Evolutionary conservation across 1,140 invertebrate genomes (phyloP).

Genomic region (Drosophila ohnishii): DNA sequence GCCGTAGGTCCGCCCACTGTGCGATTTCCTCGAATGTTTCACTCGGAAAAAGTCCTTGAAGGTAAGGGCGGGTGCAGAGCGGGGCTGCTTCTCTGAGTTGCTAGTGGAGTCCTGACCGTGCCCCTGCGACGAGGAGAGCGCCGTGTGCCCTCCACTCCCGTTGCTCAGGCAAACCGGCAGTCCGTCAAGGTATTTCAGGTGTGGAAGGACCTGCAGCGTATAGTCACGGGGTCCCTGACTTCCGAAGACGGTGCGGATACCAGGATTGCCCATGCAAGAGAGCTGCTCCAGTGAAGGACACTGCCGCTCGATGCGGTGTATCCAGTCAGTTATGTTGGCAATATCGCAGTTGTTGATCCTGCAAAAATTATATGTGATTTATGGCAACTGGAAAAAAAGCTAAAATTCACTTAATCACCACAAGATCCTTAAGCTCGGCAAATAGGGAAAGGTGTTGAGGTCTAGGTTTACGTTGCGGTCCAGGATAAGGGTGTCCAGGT

Average conservation of each 20-base stretch:
- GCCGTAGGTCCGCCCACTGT: conserved; percentile 27
- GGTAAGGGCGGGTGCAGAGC: conserved; percentile 39
- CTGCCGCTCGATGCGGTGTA: conserved; percentile 68
- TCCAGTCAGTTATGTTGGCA: conserved; percentile 72
- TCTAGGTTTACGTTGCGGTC: conserved; percentile 72
- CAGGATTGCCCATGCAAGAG: conserved; percentile 79
- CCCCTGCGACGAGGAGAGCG: conserved; percentile 48
- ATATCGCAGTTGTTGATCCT: conserved; percentile 82
- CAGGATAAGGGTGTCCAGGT: conserved; percentile 72
- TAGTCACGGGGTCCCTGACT: conserved; percentile 52
- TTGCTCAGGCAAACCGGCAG: conserved; percentile 16
- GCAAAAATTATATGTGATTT: not conserved
- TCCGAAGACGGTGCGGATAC: conserved; percentile 53
- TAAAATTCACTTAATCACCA: conserved; percentile 45
- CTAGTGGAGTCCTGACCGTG: conserved; percentile 61
- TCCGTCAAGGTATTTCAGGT: conserved; percentile 69
- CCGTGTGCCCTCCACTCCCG: conserved; percentile 9
- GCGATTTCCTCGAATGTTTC: conserved; percentile 46
- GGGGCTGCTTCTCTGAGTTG: conserved; percentile 57
- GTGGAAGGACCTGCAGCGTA: conserved; percentile 60
- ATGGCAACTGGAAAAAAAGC: no score
- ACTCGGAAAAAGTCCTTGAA: conserved; percentile 72
- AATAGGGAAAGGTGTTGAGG: conserved; percentile 70
- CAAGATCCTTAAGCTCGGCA: conserved; percentile 71
- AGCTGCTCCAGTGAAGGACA: conserved; percentile 74